phyloP scores from a whole-genome alignment of 2,113 vertebrate genomes.

The Pitta sordida region DNA sequence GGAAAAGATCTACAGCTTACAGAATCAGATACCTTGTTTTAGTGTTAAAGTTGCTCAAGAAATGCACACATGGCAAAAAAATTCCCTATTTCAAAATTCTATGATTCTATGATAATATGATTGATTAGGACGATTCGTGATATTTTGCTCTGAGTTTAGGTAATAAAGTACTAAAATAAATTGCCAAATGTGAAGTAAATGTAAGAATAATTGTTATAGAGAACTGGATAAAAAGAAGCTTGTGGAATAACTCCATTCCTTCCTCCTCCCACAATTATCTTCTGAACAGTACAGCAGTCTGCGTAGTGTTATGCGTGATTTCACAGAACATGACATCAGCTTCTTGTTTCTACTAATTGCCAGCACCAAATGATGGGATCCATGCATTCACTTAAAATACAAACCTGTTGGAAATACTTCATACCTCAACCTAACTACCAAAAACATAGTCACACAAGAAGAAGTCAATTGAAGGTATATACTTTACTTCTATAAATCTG shows the following conservation, averaged over 20 bases:
- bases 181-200: constrained; percentile 5
- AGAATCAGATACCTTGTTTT: neutral
- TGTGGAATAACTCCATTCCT: neutral
- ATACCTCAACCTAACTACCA: neutral
- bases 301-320: neutral
- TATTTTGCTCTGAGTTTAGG: constrained; percentile 11
- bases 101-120: neutral
- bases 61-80: neutral
- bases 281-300: neutral
- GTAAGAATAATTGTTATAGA: neutral
- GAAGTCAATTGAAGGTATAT: neutral
- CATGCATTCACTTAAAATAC: neutral
- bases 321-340: neutral
- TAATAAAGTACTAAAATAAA: constrained; percentile 32
- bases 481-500: neutral
- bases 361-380: neutral
- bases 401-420: neutral
- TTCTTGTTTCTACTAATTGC: neutral
- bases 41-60: neutral
- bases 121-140: neutral
- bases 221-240: neutral
- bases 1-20: neutral
- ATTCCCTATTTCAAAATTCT: neutral
- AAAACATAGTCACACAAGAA: neutral
- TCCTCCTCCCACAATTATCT: neutral